Percentiles rank a stretch among this genome's conserved stretches.
Conservation (phyloP, 2,797 vertebrate genomes). For the Semotilus atromaculatus region DNA sequence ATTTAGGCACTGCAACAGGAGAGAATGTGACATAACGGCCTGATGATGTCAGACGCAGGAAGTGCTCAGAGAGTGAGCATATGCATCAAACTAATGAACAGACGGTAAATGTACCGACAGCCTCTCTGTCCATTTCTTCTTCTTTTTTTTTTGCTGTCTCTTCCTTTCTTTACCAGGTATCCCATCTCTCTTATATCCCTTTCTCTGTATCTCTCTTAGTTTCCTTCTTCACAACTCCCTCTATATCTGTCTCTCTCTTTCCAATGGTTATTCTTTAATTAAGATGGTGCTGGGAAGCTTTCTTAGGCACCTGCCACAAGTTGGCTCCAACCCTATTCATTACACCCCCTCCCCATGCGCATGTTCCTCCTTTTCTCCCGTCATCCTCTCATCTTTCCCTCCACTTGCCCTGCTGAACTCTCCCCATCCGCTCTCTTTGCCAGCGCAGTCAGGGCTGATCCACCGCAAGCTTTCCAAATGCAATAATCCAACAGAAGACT, state of each 20-base stretch:
- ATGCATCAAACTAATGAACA: slow-evolving; percentile 39
- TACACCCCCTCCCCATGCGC: neutral
- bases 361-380: slow-evolving; percentile 4
- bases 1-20: slow-evolving; percentile 15
- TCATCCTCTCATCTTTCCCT: slow-evolving; percentile 18
- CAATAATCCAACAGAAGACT: slow-evolving; percentile 28
- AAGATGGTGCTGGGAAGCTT: neutral
- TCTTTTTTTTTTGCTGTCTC: neutral
- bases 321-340: slow-evolving; percentile 47
- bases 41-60: slow-evolving; percentile 43
- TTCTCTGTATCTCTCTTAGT: neutral
- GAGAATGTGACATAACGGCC: slow-evolving; percentile 28
- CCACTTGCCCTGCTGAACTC: slow-evolving; percentile 33
- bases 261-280: slow-evolving; percentile 21
- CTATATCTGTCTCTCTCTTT: slow-evolving; percentile 56
- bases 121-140: slow-evolving; percentile 23
- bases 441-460: slow-evolving; percentile 59
- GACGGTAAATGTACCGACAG: slow-evolving; percentile 21
- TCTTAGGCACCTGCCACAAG: slow-evolving; percentile 35
- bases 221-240: slow-evolving; percentile 19
- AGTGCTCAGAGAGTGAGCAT: slow-evolving; percentile 34
- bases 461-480: slow-evolving; percentile 42
- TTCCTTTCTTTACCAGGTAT: neutral
- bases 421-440: slow-evolving; percentile 74
- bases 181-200: neutral